Base-by-base conservation (phyloP, 2,888 invertebrate species). In the Stegana nigrithorax region DNA sequence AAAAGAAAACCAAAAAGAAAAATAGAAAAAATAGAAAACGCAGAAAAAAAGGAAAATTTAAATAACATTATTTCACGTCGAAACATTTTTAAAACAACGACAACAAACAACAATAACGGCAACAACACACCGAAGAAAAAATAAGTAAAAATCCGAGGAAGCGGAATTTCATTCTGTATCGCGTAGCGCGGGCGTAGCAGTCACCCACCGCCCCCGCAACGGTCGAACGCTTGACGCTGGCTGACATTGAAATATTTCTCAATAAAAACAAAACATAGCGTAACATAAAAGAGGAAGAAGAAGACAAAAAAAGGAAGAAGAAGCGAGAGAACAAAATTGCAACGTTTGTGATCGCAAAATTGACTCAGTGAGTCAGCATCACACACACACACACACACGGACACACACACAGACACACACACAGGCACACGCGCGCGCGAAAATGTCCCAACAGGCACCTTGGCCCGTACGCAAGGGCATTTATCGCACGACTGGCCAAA, bases 381-480 rank as follows among this genome's bases (percentile, higher is more conserved):
- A 19, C 0, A 45, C 53, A 56, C 10, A 5, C n/a, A n/a, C n/a
- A n/a, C n/a, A n/a, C n/a, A n/a, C n/a, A 29, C 29, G 29, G 5
- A 29, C 4, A 14, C 12, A 42, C 25, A 12, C 2, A 19, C 26
- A 59, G 19, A 17, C 26, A 10, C 19, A 42, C 14, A 42, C 27
- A 36, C 10, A 29, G 6, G 17, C 26, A 19, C 6, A 42, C 6
- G n/a, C 2, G n/a, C 36, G 23, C 27, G 23, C 7, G 61, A 67
- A 44, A 26, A 82, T 83, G 83, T 88, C 88, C 80, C 88, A 88
- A 80, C 89, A 90, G 83, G 91, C 89, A 76, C 92, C 92, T 83
- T 92, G 93, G 93, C 91, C 92, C 69, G 89, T 93, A 73, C 89
- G 88, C 78, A 90, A 90, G 76, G 90, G 89, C 59, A 85, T 87